Evolutionary conservation across 2,888 invertebrate genomes (phyloP).

Genomic region (Ormyrus rosae): DNA sequence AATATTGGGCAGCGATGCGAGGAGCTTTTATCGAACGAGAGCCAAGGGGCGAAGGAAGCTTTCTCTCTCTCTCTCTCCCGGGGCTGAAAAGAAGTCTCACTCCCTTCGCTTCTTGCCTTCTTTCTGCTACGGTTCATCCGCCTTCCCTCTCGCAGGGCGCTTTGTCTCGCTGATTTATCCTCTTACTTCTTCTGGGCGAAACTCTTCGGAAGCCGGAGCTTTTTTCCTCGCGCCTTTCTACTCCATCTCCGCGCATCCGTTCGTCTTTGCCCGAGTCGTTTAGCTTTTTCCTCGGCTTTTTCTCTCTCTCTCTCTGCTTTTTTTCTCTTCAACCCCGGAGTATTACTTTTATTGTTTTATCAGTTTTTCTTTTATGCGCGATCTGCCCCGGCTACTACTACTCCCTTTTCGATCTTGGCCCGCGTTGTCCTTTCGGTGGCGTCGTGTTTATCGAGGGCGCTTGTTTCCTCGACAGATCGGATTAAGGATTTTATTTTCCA

Average conservation of each 20-base stretch:
- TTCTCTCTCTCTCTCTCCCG: not conserved
- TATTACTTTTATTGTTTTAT: too few species aligned
- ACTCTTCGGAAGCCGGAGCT: slow-evolving; percentile 4
- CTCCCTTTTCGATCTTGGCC: not conserved
- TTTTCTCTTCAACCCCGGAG: not conserved
- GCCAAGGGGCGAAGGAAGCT: not conserved
- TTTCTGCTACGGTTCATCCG: slow-evolving; percentile 34
- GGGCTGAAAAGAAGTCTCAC: slow-evolving; percentile 69
- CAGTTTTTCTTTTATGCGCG: too few species aligned
- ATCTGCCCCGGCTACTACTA: too few species aligned
- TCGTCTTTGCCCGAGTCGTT: not conserved
- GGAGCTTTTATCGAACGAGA: slow-evolving; percentile 71
- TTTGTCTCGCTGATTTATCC: slow-evolving; percentile 52
- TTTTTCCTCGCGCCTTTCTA: too few species aligned
- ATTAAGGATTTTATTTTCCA: too few species aligned
- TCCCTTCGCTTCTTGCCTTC: slow-evolving; percentile 54
- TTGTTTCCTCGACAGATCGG: not conserved
- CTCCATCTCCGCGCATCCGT: too few species aligned
- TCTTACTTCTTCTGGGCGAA: slow-evolving; percentile 49
- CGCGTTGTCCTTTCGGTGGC: slow-evolving; percentile 1
- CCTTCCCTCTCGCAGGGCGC: slow-evolving; percentile 27
- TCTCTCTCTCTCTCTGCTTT: slow-evolving; percentile 30
- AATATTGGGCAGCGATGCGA: slow-evolving; percentile 74
- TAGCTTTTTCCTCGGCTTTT: slow-evolving; percentile 27
- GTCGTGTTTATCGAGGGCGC: slow-evolving; percentile 16